Percentiles rank a stretch among this genome's conserved stretches.
Conservation (phyloP, 37 sponge, comb jelly and placozoan species). For the Corticium candelabrum region DNA sequence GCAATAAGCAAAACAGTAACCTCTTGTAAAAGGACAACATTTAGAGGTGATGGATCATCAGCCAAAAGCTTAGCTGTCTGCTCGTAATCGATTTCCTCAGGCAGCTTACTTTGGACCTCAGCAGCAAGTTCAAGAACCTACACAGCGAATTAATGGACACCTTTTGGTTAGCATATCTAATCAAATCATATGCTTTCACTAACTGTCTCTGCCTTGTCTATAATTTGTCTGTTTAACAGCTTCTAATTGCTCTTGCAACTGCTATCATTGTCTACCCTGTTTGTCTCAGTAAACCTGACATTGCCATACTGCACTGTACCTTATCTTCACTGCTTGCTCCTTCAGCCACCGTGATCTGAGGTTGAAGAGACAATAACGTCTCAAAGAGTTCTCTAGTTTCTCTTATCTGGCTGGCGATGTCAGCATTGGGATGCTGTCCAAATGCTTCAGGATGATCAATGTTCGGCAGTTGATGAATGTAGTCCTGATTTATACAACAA, state of each 20-base stretch:
- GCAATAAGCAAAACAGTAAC: no score
- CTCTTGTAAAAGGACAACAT: conserved; percentile 94
- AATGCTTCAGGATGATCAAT: conserved; percentile 97
- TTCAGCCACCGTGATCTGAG: conserved; percentile 75
- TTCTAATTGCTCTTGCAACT: no score
- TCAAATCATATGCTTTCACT: no score
- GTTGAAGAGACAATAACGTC: conserved; percentile 94
- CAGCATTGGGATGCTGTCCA: conserved; percentile 99
- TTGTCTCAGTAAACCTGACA: no score
- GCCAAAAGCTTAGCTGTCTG: conserved; percentile 59
- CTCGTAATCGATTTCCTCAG: conserved; percentile 88
- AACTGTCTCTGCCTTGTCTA: no score
- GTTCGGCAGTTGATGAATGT: conserved; percentile 78
- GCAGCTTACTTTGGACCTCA: conserved; percentile 82
- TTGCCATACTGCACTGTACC: no score
- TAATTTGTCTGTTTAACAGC: no score
- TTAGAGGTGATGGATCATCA: conserved; percentile 83
- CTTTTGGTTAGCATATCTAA: no score
- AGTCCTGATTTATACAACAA: conserved; percentile 39
- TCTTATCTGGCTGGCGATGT: conserved; percentile 97
- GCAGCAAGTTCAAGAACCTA: conserved; percentile 87
- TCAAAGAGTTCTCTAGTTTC: conserved; percentile 94
- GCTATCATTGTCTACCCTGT: no score
- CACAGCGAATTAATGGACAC: background rate
- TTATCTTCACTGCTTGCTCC: conserved; percentile 97